A percentile compares a stretch with the other conserved stretches of the same genome.
phyloP scores from a whole-genome alignment of 2,113 vertebrate species.

The Hyla sarda region DNA sequence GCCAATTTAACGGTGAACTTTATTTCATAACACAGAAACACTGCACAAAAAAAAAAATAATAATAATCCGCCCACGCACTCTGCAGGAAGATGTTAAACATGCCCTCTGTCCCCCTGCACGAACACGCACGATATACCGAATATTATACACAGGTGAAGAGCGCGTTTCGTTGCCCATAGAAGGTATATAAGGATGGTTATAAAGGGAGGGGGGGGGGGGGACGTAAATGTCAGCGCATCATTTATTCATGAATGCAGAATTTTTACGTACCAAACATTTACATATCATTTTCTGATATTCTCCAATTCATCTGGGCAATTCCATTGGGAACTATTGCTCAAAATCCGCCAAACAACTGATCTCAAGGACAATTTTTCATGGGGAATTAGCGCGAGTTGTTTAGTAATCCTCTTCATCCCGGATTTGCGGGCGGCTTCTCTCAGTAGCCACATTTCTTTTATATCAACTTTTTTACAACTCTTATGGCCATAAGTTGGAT shows the following conservation, averaged over 20 bases:
- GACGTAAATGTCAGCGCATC: neutral
- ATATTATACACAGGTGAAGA: neutral
- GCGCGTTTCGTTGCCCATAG: neutral
- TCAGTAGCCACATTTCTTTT: neutral
- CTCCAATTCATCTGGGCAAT: neutral
- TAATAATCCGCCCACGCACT: conserved; percentile 4
- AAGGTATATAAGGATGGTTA: neutral
- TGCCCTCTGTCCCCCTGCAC: neutral
- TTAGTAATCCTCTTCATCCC: neutral
- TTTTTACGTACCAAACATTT: conserved; percentile 17
- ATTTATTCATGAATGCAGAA: conserved; percentile 35
- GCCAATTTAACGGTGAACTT: neutral
- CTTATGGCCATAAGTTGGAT: neutral
- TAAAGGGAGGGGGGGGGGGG: too few species aligned
- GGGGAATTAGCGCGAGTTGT: conserved; percentile 9
- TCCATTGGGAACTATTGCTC: neutral
- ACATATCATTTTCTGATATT: conserved; percentile 16
- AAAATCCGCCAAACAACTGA: neutral
- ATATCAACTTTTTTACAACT: neutral
- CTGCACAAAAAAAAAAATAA: neutral
- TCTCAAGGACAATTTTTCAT: conserved; percentile 6
- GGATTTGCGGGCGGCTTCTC: neutral
- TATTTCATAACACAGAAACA: neutral
- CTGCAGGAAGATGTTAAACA: neutral
- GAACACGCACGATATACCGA: too few species aligned